These are phyloP conservation scores for Mionectes olivaceus DNA, from an alignment of 2,797 vertebrate genomes.

Conservation along the genomic window DNA sequence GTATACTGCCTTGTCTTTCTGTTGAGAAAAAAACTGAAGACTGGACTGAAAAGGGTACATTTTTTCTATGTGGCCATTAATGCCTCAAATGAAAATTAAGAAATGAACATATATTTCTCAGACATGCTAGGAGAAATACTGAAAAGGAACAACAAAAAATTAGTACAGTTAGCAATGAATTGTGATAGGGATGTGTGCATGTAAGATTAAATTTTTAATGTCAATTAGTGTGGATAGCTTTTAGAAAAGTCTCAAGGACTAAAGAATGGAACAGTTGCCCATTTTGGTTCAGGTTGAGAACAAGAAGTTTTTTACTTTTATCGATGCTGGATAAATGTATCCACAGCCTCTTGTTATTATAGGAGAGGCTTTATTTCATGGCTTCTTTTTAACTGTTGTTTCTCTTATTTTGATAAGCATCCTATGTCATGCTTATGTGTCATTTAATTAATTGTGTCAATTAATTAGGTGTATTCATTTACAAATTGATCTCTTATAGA, in stretches of 20 bases:
- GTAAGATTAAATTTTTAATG: not conserved
- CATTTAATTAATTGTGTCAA: not conserved
- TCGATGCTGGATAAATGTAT: not conserved
- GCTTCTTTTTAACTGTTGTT: not conserved
- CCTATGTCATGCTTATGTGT: not conserved
- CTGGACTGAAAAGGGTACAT: not conserved
- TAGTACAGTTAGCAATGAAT: not conserved
- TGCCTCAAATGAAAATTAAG: not conserved
- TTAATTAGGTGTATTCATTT: not conserved
- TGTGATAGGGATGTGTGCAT: not conserved
- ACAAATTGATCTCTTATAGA: not conserved
- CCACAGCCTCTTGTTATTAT: not conserved
- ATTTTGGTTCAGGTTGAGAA: not conserved
- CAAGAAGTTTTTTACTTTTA: not conserved
- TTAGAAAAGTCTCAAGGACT: not conserved
- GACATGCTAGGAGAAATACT: not conserved
- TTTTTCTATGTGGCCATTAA: not conserved
- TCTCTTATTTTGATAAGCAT: not conserved
- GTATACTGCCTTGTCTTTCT: not conserved
- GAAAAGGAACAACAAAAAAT: not conserved
- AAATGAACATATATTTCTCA: not conserved
- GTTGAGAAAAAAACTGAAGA: not conserved
- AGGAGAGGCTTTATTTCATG: not conserved
- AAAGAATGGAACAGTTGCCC: not conserved
- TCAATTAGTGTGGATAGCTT: not conserved